A percentile compares a stretch with the other conserved stretches of the same genome.
Conservation (phyloP, 2,113 vertebrate species). For the Chitala chitala region DNA sequence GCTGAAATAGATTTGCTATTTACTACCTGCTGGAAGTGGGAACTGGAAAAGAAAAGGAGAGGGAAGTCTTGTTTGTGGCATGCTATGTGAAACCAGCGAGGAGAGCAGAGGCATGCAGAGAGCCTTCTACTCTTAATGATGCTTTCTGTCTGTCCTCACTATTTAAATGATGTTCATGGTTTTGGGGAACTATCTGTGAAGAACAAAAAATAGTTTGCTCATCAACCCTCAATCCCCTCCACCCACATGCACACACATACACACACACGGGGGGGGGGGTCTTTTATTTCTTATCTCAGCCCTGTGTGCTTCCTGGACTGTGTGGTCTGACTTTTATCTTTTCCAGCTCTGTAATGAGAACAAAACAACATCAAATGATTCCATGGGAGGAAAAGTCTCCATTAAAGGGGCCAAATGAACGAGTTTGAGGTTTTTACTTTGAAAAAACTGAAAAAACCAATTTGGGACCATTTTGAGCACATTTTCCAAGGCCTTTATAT, state of each 20-base stretch:
- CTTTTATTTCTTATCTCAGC: background rate
- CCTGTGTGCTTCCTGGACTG: background rate
- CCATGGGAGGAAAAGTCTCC: background rate
- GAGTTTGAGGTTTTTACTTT: background rate
- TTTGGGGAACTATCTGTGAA: background rate
- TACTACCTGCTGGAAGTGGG: conserved; percentile 31
- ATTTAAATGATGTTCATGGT: conserved; percentile 2
- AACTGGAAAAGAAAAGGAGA: conserved; percentile 23
- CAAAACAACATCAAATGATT: conserved; percentile 31
- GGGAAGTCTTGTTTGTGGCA: conserved; percentile 34
- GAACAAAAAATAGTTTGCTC: background rate
- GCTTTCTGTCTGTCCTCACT: conserved; percentile 16
- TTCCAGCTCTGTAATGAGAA: conserved; percentile 39
- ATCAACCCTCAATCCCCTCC: conserved; percentile 10
- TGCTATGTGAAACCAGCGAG: conserved; percentile 37
- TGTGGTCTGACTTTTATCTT: conserved; percentile 32
- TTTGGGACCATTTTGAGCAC: background rate
- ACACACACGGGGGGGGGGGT: background rate
- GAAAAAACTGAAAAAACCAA: background rate
- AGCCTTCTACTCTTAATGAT: background rate
- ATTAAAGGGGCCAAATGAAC: conserved; percentile 1
- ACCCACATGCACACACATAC: background rate
- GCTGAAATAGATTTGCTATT: conserved; percentile 42
- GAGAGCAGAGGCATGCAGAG: conserved; percentile 2
- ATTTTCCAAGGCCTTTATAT: background rate